phyloP scores from a whole-genome alignment of 2,113 vertebrate genomes.

The Labeo catla region DNA sequence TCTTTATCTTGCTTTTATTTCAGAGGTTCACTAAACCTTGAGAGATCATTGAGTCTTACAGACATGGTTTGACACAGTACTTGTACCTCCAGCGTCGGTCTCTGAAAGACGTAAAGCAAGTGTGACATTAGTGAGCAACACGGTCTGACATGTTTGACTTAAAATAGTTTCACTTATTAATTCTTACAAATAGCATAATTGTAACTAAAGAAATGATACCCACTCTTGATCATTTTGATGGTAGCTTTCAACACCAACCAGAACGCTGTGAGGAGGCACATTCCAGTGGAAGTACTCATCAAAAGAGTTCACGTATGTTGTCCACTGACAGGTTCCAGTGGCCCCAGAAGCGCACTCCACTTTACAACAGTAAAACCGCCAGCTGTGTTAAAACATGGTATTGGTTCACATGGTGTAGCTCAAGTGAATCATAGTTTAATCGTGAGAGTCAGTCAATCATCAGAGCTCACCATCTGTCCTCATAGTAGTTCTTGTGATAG shows the following conservation, averaged over 20 bases:
- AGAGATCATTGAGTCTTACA: not conserved
- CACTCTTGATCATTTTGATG: not conserved
- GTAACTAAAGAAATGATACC: not conserved
- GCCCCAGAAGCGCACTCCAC: not conserved
- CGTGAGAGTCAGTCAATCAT: not conserved
- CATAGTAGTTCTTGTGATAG: too few relatives aligned
- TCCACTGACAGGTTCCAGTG: not conserved
- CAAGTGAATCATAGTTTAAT: not conserved
- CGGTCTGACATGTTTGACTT: too few relatives aligned
- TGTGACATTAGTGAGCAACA: too few relatives aligned
- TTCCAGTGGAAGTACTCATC: constrained; percentile 2
- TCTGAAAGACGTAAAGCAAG: not conserved
- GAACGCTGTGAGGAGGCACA: not conserved
- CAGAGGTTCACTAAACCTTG: too few relatives aligned
- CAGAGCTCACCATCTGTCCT: too few relatives aligned
- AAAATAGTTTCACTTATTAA: too few relatives aligned
- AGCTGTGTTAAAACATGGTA: not conserved
- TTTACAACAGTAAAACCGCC: constrained; percentile 23
- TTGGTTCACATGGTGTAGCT: not conserved
- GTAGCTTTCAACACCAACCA: constrained; percentile 14
- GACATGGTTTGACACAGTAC: not conserved
- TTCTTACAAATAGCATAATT: not conserved
- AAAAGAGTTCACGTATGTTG: constrained; percentile 5
- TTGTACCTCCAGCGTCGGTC: constrained; percentile 2
- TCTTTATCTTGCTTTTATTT: not conserved